Base-by-base conservation (phyloP, 2,113 vertebrate genomes). In the Cephalopterus ornatus region DNA sequence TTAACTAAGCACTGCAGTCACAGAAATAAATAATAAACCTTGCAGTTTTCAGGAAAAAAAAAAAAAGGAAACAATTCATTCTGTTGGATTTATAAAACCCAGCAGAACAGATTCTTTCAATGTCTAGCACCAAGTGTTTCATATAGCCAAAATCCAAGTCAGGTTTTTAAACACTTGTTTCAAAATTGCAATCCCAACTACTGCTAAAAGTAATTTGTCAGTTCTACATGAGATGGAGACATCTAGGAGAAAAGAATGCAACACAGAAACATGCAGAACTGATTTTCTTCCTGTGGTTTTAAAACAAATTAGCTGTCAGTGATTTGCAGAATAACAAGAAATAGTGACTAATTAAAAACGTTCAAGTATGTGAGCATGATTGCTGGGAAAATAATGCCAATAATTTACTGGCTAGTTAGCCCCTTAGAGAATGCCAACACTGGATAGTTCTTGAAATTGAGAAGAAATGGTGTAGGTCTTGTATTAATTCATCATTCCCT, bases 321-420 rank as follows among this genome's bases (percentile, higher is more conserved):
- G 79, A 93, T 93, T 92, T 74, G 58, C 52, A 94, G 63, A 92
- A 78, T 81, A 95, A 86, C 74, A 89, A 95, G 85, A 90, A 95
- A 84, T 72, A 88, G 37, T 39, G 35, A 72, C 70, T 96, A 96
- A 97, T 96, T 96, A 95, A 95, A 90, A 86, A 75, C 87, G 88
- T 28, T 94, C 79, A 90, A 93, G 78, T 80, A 91, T 68, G 74
- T 75, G 47, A 92, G 28, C 28, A 33, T 66, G 88, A 87, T 68
- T 49, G 33, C 76, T 89, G 26, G 46, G 61, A 86, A 91, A 95
- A 88, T 39, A 82, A 87, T 55, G 86, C 86, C 49, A 92, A 62
- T 68, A 81, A 89, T 91, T 91, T 72, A 62, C 91, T 79, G 77
- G 92, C 76, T 93, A 56, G 85, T 93, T 78, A 90, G 85, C 3